A percentile compares a stretch with the other conserved stretches of the same genome.
phyloP scores from a whole-genome alignment of 2,888 invertebrate species.

The Smittia sp. region DNA sequence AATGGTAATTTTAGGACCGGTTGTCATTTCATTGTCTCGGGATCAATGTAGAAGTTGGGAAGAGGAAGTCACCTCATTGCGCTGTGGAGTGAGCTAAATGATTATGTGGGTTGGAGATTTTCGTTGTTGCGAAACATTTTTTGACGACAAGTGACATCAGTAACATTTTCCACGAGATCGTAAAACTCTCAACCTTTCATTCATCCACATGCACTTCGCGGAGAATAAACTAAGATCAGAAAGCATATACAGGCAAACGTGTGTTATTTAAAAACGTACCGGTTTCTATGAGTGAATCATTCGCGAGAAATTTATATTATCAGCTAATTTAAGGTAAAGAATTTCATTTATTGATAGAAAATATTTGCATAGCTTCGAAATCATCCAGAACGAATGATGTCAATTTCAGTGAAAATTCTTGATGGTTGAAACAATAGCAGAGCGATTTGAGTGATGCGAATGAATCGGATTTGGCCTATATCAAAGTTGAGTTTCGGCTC shows the following conservation, averaged over 20 bases:
- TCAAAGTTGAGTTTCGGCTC: not conserved
- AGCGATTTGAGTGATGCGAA: too few species aligned
- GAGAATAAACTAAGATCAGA: too few species aligned
- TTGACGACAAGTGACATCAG: too few species aligned
- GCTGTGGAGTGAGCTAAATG: too few species aligned
- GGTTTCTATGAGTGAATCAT: slow-evolving; percentile 4
- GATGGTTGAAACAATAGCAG: not conserved
- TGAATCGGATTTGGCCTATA: not conserved
- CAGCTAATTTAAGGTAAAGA: not conserved
- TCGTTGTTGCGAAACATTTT: too few species aligned
- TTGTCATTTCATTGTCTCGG: not conserved
- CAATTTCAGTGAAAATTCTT: not conserved
- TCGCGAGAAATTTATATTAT: slow-evolving; percentile 6
- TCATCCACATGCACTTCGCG: too few species aligned
- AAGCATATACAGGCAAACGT: not conserved
- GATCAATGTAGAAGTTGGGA: too few species aligned
- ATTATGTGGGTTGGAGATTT: too few species aligned
- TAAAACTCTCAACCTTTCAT: too few species aligned
- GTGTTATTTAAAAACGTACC: not conserved
- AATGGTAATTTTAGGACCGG: not conserved
- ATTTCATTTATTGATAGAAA: slow-evolving; percentile 15
- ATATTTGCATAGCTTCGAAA: not conserved
- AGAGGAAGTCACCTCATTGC: too few species aligned
- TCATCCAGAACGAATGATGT: slow-evolving; percentile 13
- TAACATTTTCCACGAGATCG: too few species aligned